Evolutionary conservation across 2,797 vertebrate species (phyloP).

Genomic region (Borostomias antarcticus): DNA sequence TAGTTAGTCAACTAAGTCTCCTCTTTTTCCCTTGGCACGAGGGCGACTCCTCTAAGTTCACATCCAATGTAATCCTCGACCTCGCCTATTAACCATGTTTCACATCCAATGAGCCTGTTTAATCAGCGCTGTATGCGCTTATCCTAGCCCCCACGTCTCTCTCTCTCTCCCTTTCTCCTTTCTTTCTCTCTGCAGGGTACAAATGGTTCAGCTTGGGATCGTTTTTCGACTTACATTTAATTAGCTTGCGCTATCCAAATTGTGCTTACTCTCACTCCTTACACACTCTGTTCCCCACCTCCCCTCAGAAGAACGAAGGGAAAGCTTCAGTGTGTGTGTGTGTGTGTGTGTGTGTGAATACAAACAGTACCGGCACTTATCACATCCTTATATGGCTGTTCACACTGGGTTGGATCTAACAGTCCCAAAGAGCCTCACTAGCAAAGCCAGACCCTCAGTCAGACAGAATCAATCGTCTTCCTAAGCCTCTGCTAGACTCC

Average conservation of each 20-base stretch:
- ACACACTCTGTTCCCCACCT: conserved; percentile 42
- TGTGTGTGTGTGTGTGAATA: conserved; percentile 3
- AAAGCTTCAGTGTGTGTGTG: not conserved
- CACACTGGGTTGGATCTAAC: not conserved
- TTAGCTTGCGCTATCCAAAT: conserved; percentile 64
- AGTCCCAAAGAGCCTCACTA: not conserved
- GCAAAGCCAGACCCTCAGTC: not conserved
- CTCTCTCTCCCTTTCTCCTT: conserved; percentile 14
- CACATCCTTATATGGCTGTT: not conserved
- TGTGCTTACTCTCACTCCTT: conserved; percentile 40
- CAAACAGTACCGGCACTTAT: conserved; percentile 1
- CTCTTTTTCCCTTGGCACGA: conserved; percentile 26
- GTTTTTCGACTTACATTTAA: conserved; percentile 70
- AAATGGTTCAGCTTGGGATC: conserved; percentile 44
- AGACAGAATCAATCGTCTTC: not conserved
- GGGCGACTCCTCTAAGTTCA: conserved; percentile 42
- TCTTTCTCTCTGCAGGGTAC: conserved; percentile 30
- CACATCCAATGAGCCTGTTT: conserved; percentile 32
- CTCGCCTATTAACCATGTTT: conserved; percentile 33
- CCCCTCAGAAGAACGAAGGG: conserved; percentile 22
- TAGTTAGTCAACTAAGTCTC: conserved; percentile 56
- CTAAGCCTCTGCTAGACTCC: too few species aligned
- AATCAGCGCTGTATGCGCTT: not conserved
- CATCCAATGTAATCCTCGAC: conserved; percentile 39
- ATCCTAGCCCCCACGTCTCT: not conserved